These are phyloP conservation scores for Probaryconus sp. DNA, from an alignment of 1,140 invertebrate species.

Conservation along the genomic window DNA sequence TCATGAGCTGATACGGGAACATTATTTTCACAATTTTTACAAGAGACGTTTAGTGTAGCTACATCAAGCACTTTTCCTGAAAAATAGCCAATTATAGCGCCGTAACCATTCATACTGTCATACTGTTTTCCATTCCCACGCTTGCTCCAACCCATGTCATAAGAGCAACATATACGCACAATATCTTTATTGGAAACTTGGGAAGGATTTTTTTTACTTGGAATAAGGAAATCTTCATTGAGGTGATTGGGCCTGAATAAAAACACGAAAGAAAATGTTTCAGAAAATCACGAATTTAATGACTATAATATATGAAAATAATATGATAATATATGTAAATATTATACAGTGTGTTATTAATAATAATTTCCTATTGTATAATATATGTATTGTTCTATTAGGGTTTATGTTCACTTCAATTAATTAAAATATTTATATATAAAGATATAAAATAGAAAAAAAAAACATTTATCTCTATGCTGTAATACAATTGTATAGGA, in stretches of 20 bases:
- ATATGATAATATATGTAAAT: too few species aligned
- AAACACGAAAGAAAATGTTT: conserved; percentile 5
- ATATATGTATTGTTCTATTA: too few species aligned
- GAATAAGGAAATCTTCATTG: conserved; percentile 19
- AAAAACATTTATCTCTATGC: too few species aligned
- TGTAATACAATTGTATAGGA: too few species aligned
- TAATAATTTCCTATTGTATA: too few species aligned
- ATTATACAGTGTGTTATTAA: too few species aligned
- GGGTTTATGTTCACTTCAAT: too few species aligned
- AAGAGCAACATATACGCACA: conserved; percentile 40
- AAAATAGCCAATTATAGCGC: conserved; percentile 29
- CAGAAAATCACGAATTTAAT: not conserved
- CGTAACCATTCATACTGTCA: conserved; percentile 51
- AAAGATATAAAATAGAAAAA: too few species aligned
- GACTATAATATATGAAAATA: too few species aligned
- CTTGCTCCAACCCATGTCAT: conserved; percentile 45
- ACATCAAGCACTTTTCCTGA: conserved; percentile 28
- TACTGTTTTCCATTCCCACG: conserved; percentile 41
- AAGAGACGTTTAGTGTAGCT: conserved; percentile 21
- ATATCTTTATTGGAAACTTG: conserved; percentile 21
- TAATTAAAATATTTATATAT: too few species aligned
- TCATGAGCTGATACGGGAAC: conserved; percentile 21
- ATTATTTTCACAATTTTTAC: conserved; percentile 14
- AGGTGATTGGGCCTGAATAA: conserved; percentile 11
- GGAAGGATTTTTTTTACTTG: conserved; percentile 16